Percentiles rank a stretch among this genome's conserved stretches.
These are phyloP conservation scores for Grallaria varia DNA, from an alignment of 2,113 vertebrate genomes.

Conservation along the genomic window DNA sequence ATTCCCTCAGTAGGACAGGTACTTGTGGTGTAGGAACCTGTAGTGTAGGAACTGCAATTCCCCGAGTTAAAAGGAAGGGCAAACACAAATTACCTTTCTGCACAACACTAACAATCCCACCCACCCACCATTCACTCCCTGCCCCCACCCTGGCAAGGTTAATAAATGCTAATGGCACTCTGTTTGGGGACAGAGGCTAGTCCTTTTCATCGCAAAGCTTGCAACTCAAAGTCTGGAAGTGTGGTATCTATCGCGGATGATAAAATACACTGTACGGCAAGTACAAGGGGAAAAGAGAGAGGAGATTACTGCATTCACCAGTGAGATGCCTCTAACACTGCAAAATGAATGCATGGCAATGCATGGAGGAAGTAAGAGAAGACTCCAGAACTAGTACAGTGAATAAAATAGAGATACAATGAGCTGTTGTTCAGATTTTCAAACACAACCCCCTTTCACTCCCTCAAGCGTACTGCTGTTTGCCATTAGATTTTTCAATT, in stretches of 20 bases:
- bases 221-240: background rate
- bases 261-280: background rate
- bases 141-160: slow-evolving; percentile 28
- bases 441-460: slow-evolving; percentile 17
- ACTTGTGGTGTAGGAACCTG: background rate
- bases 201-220: background rate
- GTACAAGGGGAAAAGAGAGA: background rate
- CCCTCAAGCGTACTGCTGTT: slow-evolving; percentile 22
- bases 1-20: background rate
- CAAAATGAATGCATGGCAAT: background rate
- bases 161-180: slow-evolving; percentile 56
- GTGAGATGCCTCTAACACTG: background rate
- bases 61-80: slow-evolving; percentile 12
- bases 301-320: background rate
- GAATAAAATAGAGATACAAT: slow-evolving; percentile 9
- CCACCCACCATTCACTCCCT: too few relatives aligned
- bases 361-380: background rate
- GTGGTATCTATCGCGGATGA: background rate
- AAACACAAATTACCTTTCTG: slow-evolving; percentile 44
- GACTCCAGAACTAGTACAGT: background rate
- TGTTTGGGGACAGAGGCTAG: background rate
- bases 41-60: background rate
- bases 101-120: slow-evolving; percentile 15
- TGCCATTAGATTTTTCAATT: slow-evolving; percentile 57
- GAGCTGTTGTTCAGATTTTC: slow-evolving; percentile 23